Evolutionary conservation across 2,888 invertebrate species (phyloP).

Genomic region (Philopedon plagiatum): DNA sequence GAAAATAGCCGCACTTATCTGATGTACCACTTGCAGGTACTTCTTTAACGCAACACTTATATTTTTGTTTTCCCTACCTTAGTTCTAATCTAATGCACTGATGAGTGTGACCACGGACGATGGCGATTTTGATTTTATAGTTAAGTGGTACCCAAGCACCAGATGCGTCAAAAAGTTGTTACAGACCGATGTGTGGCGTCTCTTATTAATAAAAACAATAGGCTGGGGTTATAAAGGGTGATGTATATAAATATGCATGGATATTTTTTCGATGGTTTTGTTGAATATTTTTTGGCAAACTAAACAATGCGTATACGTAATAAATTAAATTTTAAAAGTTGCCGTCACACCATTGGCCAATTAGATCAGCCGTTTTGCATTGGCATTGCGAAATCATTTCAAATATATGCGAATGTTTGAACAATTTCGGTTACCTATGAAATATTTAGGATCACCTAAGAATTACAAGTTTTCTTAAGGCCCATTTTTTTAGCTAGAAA

Average conservation of each 20-base stretch:
- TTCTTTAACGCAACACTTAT: background rate
- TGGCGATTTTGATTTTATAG: conserved; percentile 6
- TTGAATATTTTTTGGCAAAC: too few relatives aligned
- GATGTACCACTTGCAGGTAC: background rate
- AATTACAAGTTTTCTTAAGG: too few relatives aligned
- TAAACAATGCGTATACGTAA: too few relatives aligned
- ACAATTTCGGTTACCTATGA: too few relatives aligned
- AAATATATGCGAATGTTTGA: too few relatives aligned
- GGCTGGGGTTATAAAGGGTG: background rate
- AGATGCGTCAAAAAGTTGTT: background rate
- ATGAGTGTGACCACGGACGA: background rate
- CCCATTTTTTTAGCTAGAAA: too few relatives aligned
- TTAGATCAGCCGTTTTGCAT: too few relatives aligned
- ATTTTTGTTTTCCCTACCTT: conserved; percentile 1
- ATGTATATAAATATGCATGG: background rate
- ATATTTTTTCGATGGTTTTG: too few relatives aligned
- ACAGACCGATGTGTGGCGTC: background rate
- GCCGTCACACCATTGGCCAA: too few relatives aligned
- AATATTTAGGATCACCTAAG: too few relatives aligned
- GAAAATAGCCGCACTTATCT: background rate
- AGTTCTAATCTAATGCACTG: conserved; percentile 2
- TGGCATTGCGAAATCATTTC: too few relatives aligned
- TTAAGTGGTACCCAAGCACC: background rate
- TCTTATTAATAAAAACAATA: background rate
- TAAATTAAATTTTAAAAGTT: too few relatives aligned